Percentiles rank a stretch among this genome's conserved stretches.
Evolutionary conservation across 1,140 invertebrate species (phyloP).

Genomic region (Lethocerus indicus): DNA sequence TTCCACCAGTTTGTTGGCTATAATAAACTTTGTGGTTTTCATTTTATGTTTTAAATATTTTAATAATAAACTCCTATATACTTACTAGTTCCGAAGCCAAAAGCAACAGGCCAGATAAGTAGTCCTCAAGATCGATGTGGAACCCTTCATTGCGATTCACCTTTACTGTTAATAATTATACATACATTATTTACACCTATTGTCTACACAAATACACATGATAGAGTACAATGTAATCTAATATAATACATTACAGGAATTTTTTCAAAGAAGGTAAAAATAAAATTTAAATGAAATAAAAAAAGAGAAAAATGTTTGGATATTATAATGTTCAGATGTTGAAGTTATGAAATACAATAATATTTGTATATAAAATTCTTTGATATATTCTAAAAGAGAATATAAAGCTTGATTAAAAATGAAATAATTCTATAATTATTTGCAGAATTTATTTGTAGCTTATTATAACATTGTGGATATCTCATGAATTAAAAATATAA

Average conservation of each 20-base stretch:
- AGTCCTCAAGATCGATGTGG: conserved; percentile 82
- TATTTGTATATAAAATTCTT: too few relatives aligned
- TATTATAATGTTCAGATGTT: too few relatives aligned
- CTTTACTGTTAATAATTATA: conserved; percentile 30
- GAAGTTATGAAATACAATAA: too few relatives aligned
- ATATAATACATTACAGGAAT: not conserved
- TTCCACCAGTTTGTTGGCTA: too few relatives aligned
- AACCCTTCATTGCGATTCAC: conserved; percentile 46
- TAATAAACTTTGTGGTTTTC: too few relatives aligned
- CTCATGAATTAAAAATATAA: too few relatives aligned
- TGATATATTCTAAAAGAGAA: too few relatives aligned
- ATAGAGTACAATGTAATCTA: not conserved
- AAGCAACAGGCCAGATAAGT: conserved; percentile 63
- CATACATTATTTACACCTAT: conserved; percentile 8
- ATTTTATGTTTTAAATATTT: too few relatives aligned
- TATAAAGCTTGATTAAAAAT: too few relatives aligned
- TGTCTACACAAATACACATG: not conserved
- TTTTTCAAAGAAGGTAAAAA: conserved; percentile 6
- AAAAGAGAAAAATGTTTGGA: conserved; percentile 14
- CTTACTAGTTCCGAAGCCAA: conserved; percentile 58
- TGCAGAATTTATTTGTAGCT: too few relatives aligned
- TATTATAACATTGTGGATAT: too few relatives aligned
- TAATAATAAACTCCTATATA: conserved; percentile 31
- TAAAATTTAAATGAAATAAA: conserved; percentile 14
- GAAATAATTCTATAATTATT: too few relatives aligned